These are phyloP conservation scores for Magallana nippona DNA, from an alignment of 2,888 invertebrate species.

Conservation along the genomic window DNA sequence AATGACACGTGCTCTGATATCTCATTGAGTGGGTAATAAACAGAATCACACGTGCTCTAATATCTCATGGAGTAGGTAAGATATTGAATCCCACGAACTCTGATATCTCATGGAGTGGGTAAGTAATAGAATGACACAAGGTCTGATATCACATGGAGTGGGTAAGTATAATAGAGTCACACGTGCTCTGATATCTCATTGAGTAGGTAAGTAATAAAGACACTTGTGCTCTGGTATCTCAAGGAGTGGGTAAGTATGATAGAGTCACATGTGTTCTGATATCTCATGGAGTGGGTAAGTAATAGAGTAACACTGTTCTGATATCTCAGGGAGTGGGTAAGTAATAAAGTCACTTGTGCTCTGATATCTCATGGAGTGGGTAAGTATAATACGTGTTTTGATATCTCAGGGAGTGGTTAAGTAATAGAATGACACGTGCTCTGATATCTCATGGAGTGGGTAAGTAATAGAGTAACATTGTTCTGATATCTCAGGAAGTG, in stretches of 20 bases:
- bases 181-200: conserved; percentile 52
- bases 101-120: not conserved
- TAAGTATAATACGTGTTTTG: conserved; percentile 43
- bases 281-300: not conserved
- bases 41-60: conserved; percentile 48
- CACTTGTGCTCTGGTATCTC: conserved; percentile 50
- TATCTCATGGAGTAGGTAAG: conserved; percentile 49
- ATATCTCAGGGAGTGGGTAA: too few species aligned
- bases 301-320: too few species aligned
- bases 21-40: not conserved
- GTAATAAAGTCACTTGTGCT: too few species aligned
- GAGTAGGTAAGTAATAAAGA: conserved; percentile 45
- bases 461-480: too few species aligned
- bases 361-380: too few species aligned
- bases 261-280: not conserved
- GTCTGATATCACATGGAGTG: conserved; percentile 48
- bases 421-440: conserved; percentile 37
- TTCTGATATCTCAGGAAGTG: too few species aligned
- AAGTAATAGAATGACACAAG: conserved; percentile 35
- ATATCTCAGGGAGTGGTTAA: conserved; percentile 47
- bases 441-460: too few species aligned
- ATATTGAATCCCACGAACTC: conserved; percentile 5
- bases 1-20: not conserved
- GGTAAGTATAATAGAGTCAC: conserved; percentile 49
- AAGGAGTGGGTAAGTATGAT: not conserved